Evolutionary conservation across 2,888 invertebrate genomes (phyloP), one percentile per base, ranked within the genome.

Genomic region (Drosophila leonis): DNA sequence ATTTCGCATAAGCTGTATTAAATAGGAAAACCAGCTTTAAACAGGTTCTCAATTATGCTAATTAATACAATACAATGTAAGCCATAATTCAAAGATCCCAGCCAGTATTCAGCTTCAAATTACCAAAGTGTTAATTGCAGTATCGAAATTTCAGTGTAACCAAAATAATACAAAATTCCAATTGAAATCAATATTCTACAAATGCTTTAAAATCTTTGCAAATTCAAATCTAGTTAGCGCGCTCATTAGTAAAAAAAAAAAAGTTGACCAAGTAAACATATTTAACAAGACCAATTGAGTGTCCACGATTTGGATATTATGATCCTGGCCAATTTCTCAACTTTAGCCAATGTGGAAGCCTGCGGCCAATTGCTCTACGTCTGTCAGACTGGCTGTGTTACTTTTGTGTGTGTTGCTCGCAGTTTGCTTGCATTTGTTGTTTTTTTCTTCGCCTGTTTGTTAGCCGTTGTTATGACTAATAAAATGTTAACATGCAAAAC

Each of bases 401-500:
- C 54, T 27, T n/a, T n/a, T 72, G 71, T 46, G 29, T 48, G 10
- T 62, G 71, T 41, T 24, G 24, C 24, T 51, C 65, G 72, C 54
- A 18, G 54, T 62, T 67, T 77, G 66, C 54, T 67, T 75, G 65
- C 42, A 52, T 60, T 63, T 62, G 62, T 18, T 48, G 59, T 55
- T 68, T 65, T 73, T 69, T 67, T 80, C 75, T 80, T 75, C 56
- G 71, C 68, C 48, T n/a, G 48, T 29, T 49, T 49, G 46, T 46
- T 46, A 27, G 69, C 63, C 69, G 79, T 74, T 77, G 85, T 90
- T 90, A 90, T 90, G 90, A 90, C 90, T 90, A 90, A 90, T 90
- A 89, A 90, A 90, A 90, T 90, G 89, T 90, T 90, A 88, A 90
- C 88, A 90, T 90, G 90, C 90, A 90, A 90, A 88, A 78, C 80